These are phyloP conservation scores for Anthophora plumipes DNA, from an alignment of 2,888 invertebrate genomes.

Conservation along the genomic window DNA sequence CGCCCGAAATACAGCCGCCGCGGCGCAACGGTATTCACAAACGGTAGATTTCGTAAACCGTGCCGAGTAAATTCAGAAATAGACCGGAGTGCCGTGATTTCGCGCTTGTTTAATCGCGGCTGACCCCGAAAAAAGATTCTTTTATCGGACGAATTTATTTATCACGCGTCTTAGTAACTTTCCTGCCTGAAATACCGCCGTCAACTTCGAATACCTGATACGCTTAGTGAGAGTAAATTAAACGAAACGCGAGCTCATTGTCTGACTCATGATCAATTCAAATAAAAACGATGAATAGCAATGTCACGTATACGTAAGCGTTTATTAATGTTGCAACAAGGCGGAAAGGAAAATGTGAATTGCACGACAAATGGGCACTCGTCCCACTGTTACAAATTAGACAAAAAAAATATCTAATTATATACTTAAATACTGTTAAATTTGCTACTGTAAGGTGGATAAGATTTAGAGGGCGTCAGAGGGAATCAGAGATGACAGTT, in stretches of 20 bases:
- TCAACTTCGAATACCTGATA: neutral
- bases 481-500: too few relatives aligned
- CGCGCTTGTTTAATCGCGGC: too few relatives aligned
- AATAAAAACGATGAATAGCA: neutral
- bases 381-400: too few relatives aligned
- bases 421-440: too few relatives aligned
- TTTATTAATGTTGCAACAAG: neutral
- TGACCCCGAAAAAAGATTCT: slow-evolving; percentile 31
- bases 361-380: too few relatives aligned
- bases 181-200: neutral
- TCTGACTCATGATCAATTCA: too few relatives aligned
- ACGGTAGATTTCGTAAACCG: slow-evolving; percentile 50
- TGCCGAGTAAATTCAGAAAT: slow-evolving; percentile 54
- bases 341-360: too few relatives aligned
- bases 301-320: neutral
- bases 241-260: neutral
- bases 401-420: too few relatives aligned
- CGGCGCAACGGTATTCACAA: slow-evolving; percentile 19
- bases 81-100: slow-evolving; percentile 23
- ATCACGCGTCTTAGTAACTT: slow-evolving; percentile 28
- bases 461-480: too few relatives aligned
- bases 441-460: too few relatives aligned
- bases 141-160: slow-evolving; percentile 9
- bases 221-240: neutral
- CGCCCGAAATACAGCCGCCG: slow-evolving; percentile 36